Evolutionary conservation across 2,797 vertebrate species (phyloP).

Genomic region (Halcyon smyrnensis): DNA sequence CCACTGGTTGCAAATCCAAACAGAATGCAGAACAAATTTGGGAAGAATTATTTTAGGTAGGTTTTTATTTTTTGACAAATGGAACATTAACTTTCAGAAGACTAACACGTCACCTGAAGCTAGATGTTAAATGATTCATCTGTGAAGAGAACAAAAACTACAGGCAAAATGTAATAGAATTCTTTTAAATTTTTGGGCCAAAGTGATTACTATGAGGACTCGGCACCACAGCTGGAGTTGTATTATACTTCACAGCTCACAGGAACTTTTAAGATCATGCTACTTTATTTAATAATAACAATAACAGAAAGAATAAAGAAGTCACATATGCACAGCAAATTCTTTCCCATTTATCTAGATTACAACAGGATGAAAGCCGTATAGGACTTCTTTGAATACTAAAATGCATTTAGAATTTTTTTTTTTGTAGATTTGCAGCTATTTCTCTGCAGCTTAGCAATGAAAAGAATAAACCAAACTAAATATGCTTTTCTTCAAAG

Average conservation of each 20-base stretch:
- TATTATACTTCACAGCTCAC: background rate
- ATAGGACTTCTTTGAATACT: background rate
- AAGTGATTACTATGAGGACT: background rate
- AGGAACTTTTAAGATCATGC: background rate
- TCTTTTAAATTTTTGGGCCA: background rate
- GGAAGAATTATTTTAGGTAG: background rate
- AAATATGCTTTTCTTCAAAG: background rate
- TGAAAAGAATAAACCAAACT: background rate
- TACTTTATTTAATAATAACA: background rate
- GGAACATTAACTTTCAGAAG: background rate
- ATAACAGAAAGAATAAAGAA: background rate
- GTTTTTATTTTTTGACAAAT: background rate
- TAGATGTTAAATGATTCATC: background rate
- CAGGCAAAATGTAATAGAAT: background rate
- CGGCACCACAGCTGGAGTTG: background rate
- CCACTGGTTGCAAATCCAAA: background rate
- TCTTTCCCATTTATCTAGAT: background rate
- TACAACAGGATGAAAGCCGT: background rate
- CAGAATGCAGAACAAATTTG: background rate
- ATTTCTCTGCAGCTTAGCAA: background rate
- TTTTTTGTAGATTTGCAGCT: background rate
- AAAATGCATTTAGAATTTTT: background rate
- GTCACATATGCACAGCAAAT: background rate
- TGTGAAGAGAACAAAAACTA: background rate
- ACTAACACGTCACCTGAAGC: background rate